phyloP scores from a whole-genome alignment of 2,113 vertebrate species.

The Uria lomvia region DNA sequence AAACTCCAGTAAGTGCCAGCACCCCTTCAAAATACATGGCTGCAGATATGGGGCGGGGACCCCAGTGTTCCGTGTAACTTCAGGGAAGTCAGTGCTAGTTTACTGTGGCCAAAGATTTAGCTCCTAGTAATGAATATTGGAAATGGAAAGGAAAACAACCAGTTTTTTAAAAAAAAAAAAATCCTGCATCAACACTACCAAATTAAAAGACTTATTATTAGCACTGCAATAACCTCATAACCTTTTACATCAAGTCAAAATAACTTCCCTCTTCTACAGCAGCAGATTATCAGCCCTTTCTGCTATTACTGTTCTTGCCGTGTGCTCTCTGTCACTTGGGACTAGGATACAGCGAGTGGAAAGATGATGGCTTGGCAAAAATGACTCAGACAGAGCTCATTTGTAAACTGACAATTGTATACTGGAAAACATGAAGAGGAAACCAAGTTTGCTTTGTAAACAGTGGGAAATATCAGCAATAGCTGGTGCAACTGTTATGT shows the following conservation, averaged over 20 bases:
- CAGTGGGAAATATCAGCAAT: not conserved
- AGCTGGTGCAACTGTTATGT: not conserved
- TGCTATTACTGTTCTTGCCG: not conserved
- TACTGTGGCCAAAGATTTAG: not conserved
- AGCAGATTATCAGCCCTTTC: not conserved
- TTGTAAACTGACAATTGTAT: not conserved
- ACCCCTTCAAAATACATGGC: not conserved
- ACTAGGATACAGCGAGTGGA: not conserved
- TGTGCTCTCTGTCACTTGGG: not conserved
- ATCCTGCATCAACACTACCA: not conserved
- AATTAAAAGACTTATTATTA: not conserved
- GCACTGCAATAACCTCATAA: not conserved
- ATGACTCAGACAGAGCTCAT: not conserved
- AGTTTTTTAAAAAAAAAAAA: not conserved
- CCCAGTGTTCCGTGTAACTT: not conserved
- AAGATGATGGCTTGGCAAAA: not conserved
- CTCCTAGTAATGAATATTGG: not conserved
- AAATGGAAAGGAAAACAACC: not conserved
- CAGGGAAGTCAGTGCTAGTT: not conserved
- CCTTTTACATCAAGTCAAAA: not conserved
- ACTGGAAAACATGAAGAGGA: conserved; percentile 3
- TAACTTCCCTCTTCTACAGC: not conserved
- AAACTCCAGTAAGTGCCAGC: not conserved
- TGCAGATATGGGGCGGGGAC: not conserved
- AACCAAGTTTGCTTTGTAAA: not conserved